These are phyloP conservation scores for Drosophila prolongata DNA, from an alignment of 2,888 invertebrate genomes.

Conservation along the genomic window DNA sequence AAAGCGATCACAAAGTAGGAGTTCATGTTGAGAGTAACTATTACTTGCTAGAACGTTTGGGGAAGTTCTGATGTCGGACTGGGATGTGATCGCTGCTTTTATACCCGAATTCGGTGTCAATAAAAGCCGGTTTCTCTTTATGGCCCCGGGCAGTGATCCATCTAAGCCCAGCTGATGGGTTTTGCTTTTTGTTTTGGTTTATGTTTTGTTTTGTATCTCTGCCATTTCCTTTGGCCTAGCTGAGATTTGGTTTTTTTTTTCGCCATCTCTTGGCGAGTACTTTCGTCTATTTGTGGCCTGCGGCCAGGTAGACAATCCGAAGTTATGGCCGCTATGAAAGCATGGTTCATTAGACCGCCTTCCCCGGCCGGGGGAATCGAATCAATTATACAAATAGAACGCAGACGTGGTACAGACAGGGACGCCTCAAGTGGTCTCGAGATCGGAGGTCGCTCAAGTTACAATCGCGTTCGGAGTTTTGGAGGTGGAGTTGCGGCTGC, in stretches of 20 bases:
- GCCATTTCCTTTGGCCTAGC: constrained; percentile 23
- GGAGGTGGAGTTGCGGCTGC: constrained; percentile 27
- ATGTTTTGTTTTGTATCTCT: constrained; percentile 28
- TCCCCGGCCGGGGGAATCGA: constrained; percentile 52
- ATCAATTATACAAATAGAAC: constrained; percentile 62
- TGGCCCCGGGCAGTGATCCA: constrained; percentile 61
- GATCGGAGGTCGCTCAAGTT: constrained; percentile 58
- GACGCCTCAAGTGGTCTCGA: constrained; percentile 54
- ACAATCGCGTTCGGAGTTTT: constrained; percentile 22
- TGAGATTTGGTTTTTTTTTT: neutral
- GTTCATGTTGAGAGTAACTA: constrained; percentile 62
- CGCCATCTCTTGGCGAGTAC: constrained; percentile 46
- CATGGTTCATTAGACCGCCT: constrained; percentile 53
- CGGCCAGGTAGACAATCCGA: constrained; percentile 42
- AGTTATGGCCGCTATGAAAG: constrained; percentile 48
- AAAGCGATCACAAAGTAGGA: constrained; percentile 62
- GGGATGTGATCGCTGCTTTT: constrained; percentile 46
- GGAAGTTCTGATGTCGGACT: constrained; percentile 55
- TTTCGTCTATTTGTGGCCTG: constrained; percentile 60
- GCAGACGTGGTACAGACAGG: constrained; percentile 46
- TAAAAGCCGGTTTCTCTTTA: constrained; percentile 62
- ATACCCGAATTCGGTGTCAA: constrained; percentile 45
- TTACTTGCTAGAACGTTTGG: constrained; percentile 58
- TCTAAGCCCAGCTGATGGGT: constrained; percentile 39
- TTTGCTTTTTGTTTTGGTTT: constrained; percentile 34